Base-by-base conservation (phyloP, 2,888 invertebrate genomes). In the Sceliomorpha sp. region DNA sequence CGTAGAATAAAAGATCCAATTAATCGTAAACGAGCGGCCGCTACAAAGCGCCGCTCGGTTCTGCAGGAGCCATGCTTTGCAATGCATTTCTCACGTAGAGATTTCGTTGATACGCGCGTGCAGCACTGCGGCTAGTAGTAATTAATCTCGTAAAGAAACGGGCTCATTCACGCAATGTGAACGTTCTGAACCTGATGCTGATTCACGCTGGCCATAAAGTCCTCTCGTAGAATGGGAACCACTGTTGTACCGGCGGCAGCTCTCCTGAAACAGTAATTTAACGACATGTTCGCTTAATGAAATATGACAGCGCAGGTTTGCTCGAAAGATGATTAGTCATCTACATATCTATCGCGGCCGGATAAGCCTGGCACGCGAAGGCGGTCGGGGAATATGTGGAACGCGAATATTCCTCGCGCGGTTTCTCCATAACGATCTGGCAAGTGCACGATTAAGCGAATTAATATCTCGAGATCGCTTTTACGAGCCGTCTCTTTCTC, bases 181-280 rank as follows among this genome's bases (percentile, higher is more conserved):
- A 81, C 76, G 68, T 80, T 81, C 70, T 79, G 80, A 56, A 77
- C 78, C 48, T 78, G 81, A 64, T 80, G 77, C 68, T 76, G 81
- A 78, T 91, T 92, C 31, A 92, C 91, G 60, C 92, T 92, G 42
- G 92, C 90, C 74, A 92, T 90, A 85, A 92, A 92, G 76, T 93
- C 93, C 77, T 93, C 92, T 74, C 92, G 89, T 85, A 93, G 90
- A 76, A 93, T 90, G 70, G 93, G 92, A 80, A 93, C 90, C 75
- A 93, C 89, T 59, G 89, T 89, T 80, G 92, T 90, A 76, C 93
- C 89, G 68, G 89, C 89, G 82, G 92, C 89, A 76, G 92, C 88
- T 87, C 92, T 92, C 87, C 92, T 92, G 91, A 13, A 91, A 90
- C 84, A 88, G 76, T 76, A 74, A 75, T 81, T 78, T 68, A 70